Percentiles rank a stretch among this genome's conserved stretches.
phyloP scores from a whole-genome alignment of 2,888 invertebrate genomes.

The Scaptomyza parva region DNA sequence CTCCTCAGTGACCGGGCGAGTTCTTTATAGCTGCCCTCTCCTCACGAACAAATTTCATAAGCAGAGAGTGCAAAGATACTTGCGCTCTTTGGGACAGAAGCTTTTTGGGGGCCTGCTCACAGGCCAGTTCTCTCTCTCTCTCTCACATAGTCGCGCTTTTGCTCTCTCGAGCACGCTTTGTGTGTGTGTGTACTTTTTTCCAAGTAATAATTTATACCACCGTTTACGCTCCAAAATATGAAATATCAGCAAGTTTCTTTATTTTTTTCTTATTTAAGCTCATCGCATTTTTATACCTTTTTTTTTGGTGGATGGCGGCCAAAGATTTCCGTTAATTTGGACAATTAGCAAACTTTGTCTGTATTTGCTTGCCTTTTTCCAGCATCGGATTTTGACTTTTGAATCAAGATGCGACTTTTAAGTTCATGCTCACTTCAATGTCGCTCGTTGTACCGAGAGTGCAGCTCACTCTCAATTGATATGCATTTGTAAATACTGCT shows the following conservation, averaged over 20 bases:
- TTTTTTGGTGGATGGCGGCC: slow-evolving; percentile 17
- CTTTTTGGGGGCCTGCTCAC: slow-evolving; percentile 49
- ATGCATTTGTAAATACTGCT: background rate
- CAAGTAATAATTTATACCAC: slow-evolving; percentile 54
- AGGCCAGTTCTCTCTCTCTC: slow-evolving; percentile 32
- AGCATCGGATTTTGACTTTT: slow-evolving; percentile 13
- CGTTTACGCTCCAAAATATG: slow-evolving; percentile 32
- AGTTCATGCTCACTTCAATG: slow-evolving; percentile 31
- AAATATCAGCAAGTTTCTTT: slow-evolving; percentile 36
- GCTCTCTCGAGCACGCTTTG: slow-evolving; percentile 11
- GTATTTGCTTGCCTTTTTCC: slow-evolving; percentile 11
- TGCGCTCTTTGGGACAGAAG: slow-evolving; percentile 12
- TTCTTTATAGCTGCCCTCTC: slow-evolving; percentile 82
- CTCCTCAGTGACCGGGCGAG: slow-evolving; percentile 37
- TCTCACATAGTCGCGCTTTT: background rate
- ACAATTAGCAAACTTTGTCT: slow-evolving; percentile 57
- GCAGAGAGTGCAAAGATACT: slow-evolving; percentile 42
- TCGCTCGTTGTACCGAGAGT: slow-evolving; percentile 15
- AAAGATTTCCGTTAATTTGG: slow-evolving; percentile 65
- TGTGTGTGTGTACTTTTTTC: slow-evolving; percentile 33
- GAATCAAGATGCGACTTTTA: slow-evolving; percentile 17
- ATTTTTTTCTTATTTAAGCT: slow-evolving; percentile 24
- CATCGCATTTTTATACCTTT: slow-evolving; percentile 33
- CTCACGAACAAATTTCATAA: slow-evolving; percentile 78
- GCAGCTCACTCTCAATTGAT: background rate